These are phyloP conservation scores for Hypercompe scribonia DNA, from an alignment of 2,888 invertebrate species.

Conservation along the genomic window DNA sequence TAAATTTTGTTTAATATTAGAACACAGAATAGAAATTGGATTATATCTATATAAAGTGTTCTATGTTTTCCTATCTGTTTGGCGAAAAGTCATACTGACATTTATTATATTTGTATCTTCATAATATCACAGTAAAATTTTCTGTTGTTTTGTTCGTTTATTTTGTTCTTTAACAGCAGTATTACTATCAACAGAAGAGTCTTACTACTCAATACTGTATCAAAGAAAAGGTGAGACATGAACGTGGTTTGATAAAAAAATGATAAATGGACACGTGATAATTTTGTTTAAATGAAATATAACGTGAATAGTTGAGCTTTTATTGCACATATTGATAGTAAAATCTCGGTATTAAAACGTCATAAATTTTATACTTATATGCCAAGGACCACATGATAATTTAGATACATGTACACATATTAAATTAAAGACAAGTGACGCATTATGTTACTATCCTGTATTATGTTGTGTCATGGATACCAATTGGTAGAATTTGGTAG, in stretches of 20 bases:
- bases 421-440: background rate
- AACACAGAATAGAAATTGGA: too few relatives aligned
- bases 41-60: too few relatives aligned
- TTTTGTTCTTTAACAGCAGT: background rate
- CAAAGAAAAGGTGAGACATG: background rate
- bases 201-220: background rate
- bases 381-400: background rate
- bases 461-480: background rate
- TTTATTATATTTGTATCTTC: too few relatives aligned
- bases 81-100: too few relatives aligned
- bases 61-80: too few relatives aligned
- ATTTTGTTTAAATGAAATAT: background rate
- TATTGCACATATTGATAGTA: background rate
- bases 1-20: background rate
- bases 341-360: background rate
- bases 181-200: background rate
- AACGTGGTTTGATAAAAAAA: background rate
- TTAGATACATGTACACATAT: background rate
- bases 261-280: background rate
- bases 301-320: background rate
- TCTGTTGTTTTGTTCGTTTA: background rate
- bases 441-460: background rate
- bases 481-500: background rate
- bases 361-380: background rate
- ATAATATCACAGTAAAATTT: too few relatives aligned